Evolutionary conservation across 1,140 invertebrate genomes (phyloP).

Genomic region (Stratiolaelaps scimitus): DNA sequence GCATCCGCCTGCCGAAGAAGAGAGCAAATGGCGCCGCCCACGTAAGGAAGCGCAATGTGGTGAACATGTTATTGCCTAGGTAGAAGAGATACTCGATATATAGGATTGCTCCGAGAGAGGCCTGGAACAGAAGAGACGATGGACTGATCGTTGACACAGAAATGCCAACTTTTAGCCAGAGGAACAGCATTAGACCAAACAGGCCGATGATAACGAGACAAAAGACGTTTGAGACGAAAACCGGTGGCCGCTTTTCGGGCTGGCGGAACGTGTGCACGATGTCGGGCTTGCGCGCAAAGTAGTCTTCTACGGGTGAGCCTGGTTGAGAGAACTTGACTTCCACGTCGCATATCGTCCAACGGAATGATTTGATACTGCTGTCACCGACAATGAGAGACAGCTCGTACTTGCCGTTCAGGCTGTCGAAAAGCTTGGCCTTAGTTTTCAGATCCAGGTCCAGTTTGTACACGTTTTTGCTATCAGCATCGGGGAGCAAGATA

Average conservation of each 20-base stretch:
- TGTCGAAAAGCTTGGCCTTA: constrained; percentile 62
- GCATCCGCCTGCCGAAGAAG: constrained; percentile 17
- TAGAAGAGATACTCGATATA: constrained; percentile 54
- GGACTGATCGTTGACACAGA: background rate
- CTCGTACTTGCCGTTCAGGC: constrained; percentile 61
- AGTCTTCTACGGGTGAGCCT: constrained; percentile 38
- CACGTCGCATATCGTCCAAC: constrained; percentile 66
- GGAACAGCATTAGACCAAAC: constrained; percentile 48
- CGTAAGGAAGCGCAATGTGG: constrained; percentile 66
- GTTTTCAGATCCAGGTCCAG: constrained; percentile 54
- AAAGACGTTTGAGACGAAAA: constrained; percentile 58
- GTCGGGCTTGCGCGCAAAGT: constrained; percentile 35
- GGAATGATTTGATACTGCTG: constrained; percentile 70
- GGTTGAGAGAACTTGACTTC: constrained; percentile 55
- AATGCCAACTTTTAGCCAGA: constrained; percentile 6
- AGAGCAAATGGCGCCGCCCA: constrained; percentile 17
- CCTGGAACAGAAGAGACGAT: constrained; percentile 22
- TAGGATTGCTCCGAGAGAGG: constrained; percentile 8
- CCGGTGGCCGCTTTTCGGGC: constrained; percentile 74
- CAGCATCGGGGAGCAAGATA: background rate
- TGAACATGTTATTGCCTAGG: constrained; percentile 84
- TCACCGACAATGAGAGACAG: constrained; percentile 69
- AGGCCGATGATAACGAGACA: constrained; percentile 61
- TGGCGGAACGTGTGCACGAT: constrained; percentile 72
- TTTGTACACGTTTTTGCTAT: constrained; percentile 4